Evolutionary conservation across 2,113 vertebrate species (phyloP).

Genomic region (Phylloscopus trochiloides): DNA sequence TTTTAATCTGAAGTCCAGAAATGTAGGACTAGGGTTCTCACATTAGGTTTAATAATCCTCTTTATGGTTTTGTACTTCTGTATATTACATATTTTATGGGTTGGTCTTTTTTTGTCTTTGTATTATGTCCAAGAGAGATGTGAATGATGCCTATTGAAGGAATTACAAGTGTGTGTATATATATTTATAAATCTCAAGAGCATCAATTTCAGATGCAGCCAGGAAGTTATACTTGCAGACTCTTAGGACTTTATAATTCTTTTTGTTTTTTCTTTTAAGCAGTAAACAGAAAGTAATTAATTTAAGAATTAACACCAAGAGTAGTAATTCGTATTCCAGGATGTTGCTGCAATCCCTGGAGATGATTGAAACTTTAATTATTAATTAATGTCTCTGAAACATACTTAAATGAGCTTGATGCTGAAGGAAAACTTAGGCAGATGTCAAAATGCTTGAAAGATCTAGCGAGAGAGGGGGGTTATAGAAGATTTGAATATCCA

Average conservation of each 20-base stretch:
- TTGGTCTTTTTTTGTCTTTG: neutral
- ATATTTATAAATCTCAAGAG: neutral
- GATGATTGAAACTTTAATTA: neutral
- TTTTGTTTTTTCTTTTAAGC: neutral
- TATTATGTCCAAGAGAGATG: neutral
- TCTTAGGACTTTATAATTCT: neutral
- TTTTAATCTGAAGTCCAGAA: neutral
- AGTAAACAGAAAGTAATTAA: neutral
- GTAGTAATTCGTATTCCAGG: neutral
- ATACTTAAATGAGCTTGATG: neutral
- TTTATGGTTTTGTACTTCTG: neutral
- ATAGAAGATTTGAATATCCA: neutral
- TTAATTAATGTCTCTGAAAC: neutral
- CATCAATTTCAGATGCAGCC: neutral
- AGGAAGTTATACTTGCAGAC: neutral
- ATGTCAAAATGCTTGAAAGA: neutral
- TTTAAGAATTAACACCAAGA: neutral
- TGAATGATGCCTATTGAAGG: neutral
- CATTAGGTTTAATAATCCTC: neutral
- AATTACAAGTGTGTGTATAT: neutral
- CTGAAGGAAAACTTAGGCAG: neutral
- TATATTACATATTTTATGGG: neutral
- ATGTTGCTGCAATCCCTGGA: neutral
- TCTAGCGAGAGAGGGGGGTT: neutral
- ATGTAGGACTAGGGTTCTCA: neutral